Percentiles rank a stretch among this genome's conserved stretches.
Conservation (phyloP, 1,140 invertebrate species). For the Potamilus streckersoni region DNA sequence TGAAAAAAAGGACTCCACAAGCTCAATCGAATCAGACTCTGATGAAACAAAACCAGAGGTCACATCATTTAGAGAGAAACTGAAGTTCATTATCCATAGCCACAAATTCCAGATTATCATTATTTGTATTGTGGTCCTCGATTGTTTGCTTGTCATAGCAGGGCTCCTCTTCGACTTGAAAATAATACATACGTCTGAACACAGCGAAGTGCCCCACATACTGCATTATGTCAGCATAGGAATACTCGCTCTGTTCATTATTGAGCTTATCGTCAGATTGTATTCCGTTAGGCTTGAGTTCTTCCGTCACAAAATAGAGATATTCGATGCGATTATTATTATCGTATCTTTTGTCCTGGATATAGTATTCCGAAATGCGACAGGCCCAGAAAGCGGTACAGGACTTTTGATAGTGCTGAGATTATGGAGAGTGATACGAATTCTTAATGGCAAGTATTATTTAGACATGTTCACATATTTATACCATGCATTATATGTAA, state of each 20-base stretch:
- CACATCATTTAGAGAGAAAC: conserved; percentile 45
- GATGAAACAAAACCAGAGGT: conserved; percentile 53
- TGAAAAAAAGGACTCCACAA: conserved; percentile 64
- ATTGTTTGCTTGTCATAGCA: conserved; percentile 61
- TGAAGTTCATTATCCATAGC: conserved; percentile 54
- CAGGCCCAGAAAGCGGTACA: conserved; percentile 48
- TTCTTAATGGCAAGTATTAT: conserved; percentile 61
- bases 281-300: conserved; percentile 62
- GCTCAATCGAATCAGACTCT: conserved; percentile 58
- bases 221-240: conserved; percentile 61
- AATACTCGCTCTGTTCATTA: conserved; percentile 62
- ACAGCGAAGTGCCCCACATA: conserved; percentile 39
- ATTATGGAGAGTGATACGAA: conserved; percentile 63
- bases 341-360: conserved; percentile 65
- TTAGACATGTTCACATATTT: no score
- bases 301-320: conserved; percentile 64
- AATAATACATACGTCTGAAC: conserved; percentile 25
- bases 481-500: no score
- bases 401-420: conserved; percentile 34
- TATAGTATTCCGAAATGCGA: conserved; percentile 52
- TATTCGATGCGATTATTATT: conserved; percentile 38
- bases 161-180: conserved; percentile 64
- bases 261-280: conserved; percentile 60
- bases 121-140: conserved; percentile 62
- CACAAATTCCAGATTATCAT: conserved; percentile 64